phyloP scores from a whole-genome alignment of 2,113 vertebrate species.

The Eptatretus burgeri region DNA sequence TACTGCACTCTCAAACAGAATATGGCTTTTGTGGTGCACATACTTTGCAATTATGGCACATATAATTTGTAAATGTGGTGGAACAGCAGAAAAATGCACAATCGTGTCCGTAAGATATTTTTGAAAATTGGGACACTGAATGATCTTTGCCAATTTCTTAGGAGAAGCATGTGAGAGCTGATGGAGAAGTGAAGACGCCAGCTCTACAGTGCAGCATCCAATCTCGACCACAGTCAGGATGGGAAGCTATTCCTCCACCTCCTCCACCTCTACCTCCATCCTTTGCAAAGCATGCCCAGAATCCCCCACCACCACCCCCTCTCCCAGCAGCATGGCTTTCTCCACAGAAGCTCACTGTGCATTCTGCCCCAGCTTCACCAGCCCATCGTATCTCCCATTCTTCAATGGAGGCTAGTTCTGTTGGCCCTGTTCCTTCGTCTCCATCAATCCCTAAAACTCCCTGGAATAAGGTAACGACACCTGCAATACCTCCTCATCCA shows the following conservation, averaged over 20 bases:
- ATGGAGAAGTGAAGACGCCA: background rate
- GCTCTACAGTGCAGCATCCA: background rate
- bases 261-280: background rate
- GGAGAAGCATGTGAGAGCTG: constrained; percentile 1
- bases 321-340: background rate
- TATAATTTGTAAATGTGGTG: no score
- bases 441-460: no score
- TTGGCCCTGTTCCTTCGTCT: no score
- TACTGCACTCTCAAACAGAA: background rate
- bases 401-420: no score
- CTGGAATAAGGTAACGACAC: no score
- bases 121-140: background rate
- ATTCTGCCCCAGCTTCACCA: background rate
- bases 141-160: background rate
- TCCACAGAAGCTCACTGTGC: background rate
- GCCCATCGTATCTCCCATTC: no score
- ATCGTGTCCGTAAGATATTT: background rate
- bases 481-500: no score
- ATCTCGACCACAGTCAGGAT: constrained; percentile 3
- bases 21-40: background rate
- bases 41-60: background rate
- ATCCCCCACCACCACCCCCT: constrained; percentile 5
- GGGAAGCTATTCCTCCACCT: constrained; percentile 2
- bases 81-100: no score
- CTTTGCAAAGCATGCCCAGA: background rate